These are phyloP conservation scores for Doryteuthis pealeii DNA, from an alignment of 1,140 invertebrate genomes.

Conservation along the genomic window DNA sequence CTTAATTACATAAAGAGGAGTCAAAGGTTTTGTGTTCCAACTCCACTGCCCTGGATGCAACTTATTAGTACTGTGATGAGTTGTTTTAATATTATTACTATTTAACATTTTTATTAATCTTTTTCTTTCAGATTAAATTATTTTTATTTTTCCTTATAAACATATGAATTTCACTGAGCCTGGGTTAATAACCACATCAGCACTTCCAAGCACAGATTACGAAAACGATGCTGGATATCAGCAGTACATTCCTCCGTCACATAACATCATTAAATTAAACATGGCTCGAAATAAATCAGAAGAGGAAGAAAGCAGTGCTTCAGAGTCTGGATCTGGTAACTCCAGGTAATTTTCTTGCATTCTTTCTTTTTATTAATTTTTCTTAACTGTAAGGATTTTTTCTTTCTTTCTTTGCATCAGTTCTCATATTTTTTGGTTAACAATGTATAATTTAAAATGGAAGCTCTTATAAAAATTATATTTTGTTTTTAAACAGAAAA, in stretches of 20 bases:
- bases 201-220: neutral
- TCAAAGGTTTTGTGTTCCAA: too few species aligned
- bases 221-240: constrained; percentile 11
- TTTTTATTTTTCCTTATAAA: neutral
- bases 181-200: constrained; percentile 6
- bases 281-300: neutral
- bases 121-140: too few species aligned
- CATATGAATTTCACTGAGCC: neutral
- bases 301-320: constrained; percentile 15
- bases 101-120: too few species aligned
- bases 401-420: too few species aligned
- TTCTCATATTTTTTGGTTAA: too few species aligned
- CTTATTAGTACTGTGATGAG: too few species aligned
- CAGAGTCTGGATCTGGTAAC: constrained; percentile 14
- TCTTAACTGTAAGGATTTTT: neutral
- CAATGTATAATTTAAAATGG: too few species aligned
- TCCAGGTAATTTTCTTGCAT: constrained; percentile 10
- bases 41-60: too few species aligned
- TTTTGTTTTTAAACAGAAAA: too few species aligned
- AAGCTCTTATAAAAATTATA: too few species aligned
- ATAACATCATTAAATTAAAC: neutral
- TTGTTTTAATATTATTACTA: too few species aligned
- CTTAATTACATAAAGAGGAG: too few species aligned
- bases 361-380: neutral
- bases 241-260: constrained; percentile 6